Percentiles rank a stretch among this genome's conserved stretches.
Evolutionary conservation across 2,113 vertebrate species (phyloP).

Genomic region (Vulpes lagopus): DNA sequence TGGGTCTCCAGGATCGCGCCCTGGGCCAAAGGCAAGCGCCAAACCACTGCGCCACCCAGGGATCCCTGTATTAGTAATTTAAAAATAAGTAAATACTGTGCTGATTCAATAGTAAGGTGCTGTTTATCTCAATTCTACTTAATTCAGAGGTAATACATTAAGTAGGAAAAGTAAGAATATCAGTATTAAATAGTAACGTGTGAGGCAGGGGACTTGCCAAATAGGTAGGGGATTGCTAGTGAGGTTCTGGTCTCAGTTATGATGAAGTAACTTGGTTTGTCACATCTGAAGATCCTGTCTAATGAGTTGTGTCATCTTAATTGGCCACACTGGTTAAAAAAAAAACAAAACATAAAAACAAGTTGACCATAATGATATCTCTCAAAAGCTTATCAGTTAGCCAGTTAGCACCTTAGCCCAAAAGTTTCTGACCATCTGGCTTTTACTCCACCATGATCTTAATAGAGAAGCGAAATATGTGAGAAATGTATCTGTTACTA

Average conservation of each 20-base stretch:
- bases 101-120: conserved; percentile 59
- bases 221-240: conserved; percentile 69
- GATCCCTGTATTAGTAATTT: background rate
- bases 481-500: background rate
- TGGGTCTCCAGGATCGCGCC: too few species aligned
- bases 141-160: conserved; percentile 71
- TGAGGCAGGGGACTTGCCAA: conserved; percentile 64
- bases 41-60: too few species aligned
- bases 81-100: conserved; percentile 66
- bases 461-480: background rate
- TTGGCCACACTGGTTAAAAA: background rate
- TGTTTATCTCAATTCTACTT: conserved; percentile 72
- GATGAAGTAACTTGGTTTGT: conserved; percentile 62
- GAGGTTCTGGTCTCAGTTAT: conserved; percentile 51
- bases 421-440: background rate
- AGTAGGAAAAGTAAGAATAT: conserved; percentile 68
- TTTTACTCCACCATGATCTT: background rate
- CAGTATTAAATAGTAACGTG: conserved; percentile 68
- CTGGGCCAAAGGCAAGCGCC: too few species aligned
- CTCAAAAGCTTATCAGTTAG: background rate
- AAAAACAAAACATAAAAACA: conserved; percentile 44
- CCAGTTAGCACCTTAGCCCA: background rate
- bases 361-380: conserved; percentile 55
- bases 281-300: conserved; percentile 40
- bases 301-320: conserved; percentile 55